Base-by-base conservation (phyloP, 2,797 vertebrate species). In the Channallabes apus region DNA sequence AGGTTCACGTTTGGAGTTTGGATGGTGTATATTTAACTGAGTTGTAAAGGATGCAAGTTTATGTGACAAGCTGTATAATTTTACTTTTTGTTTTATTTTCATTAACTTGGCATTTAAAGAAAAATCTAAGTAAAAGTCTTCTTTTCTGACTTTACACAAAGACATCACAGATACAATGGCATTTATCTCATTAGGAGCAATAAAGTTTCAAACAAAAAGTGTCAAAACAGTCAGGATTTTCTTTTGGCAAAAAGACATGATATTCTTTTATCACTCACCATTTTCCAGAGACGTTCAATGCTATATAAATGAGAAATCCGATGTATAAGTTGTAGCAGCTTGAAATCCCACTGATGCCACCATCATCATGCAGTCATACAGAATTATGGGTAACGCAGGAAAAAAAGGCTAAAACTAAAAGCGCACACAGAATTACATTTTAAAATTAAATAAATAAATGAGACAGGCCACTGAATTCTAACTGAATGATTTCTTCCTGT, bases 401-500 rank as follows among this genome's bases (percentile, higher is more conserved):
- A 62, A 38, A 38, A 65, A 14, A 77, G 35, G 35, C 38, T 61
- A 24, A 59, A 35, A 76, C n/a, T 56, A 56, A 29, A 56, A 56
- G 73, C 20, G 8, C 2, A 32, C 3, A 20, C 46, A 0, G 51
- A 76, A 56, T 56, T 29, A 15, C 14, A 14, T 38, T 18, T 9
- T 29, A 32, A 56, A 41, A 41, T 54, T 9, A 14, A 58, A 32
- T 62, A 7, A 41, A 79, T 41, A 17, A 38, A 11, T 46, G 59
- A 27, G 24, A 24, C 22, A 41, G 24, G 35, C 24, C 4, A 65
- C 20, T 29, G 78, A 65, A 80, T 80, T 69, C 68, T 78, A 86
- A 81, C 86, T 84, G 68, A 72, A 86, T 90, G 88, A 91, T 93
- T 88, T 89, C 76, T 91, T 77, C 90, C 2, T 89, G 79, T 90